Base-by-base conservation (phyloP, 2,113 vertebrate genomes). In the Charina bottae region DNA sequence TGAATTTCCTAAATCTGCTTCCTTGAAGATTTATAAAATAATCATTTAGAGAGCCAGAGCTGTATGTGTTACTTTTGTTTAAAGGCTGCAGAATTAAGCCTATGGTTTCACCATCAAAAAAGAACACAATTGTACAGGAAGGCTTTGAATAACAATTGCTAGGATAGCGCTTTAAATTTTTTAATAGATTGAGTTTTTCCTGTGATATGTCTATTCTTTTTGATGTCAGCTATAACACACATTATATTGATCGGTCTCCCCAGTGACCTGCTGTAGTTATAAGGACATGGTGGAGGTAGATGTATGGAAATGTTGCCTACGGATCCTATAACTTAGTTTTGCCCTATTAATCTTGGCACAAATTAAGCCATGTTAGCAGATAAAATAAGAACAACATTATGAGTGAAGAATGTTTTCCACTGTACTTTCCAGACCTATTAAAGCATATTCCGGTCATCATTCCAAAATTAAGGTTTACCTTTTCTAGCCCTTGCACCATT, bases 121-220 rank as follows among this genome's bases (percentile, higher is more conserved):
- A 92, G 95, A 96, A 93, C 55, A 93, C 94, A 92, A 90, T 95
- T 95, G 94, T 89, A 96, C 94, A 96, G 95, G 96, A 96, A 94
- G 6, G 15, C 94, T 96, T 92, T 95, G 94, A 96, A 97, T 96
- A 96, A 94, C 96, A 97, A 96, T 92, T 84, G 87, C 87, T 93
- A 87, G 89, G 89, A 95, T 96, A 97, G 93, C 96, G 95, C 92
- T 95, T 94, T 96, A 97, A 95, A 95, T 96, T 97, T 97, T 95
- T 97, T 92, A 97, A 95, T 92, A 97, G 94, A 94, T 93, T 92
- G 92, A 93, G 89, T 92, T 93, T 94, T 96, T 95, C 90, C 94
- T 95, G 90, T 94, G 94, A 92, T 96, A 96, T 93, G 95, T 93
- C 90, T 97, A 96, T 97, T 97, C 96, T 97, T 97, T 97, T 98